phyloP scores from a whole-genome alignment of 2,113 vertebrate genomes.

The Coryphaenoides rupestris region DNA sequence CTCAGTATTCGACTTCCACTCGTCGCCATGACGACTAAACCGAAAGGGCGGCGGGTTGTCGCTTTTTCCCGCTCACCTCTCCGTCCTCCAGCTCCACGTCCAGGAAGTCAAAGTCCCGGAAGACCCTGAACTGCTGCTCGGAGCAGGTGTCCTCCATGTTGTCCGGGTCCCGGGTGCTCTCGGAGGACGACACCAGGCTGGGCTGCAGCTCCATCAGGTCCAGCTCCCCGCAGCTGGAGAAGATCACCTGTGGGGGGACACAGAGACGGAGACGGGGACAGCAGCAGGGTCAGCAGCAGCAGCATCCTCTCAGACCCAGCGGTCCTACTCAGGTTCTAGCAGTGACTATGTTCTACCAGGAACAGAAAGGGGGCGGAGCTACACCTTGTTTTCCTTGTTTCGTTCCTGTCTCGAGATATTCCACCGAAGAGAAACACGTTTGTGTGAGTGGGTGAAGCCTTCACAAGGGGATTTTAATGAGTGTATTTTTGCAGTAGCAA shows the following conservation, averaged over 20 bases:
- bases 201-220: constrained; percentile 94
- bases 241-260: constrained; percentile 82
- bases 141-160: constrained; percentile 92
- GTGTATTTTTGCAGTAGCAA: no score
- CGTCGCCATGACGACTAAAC: not conserved
- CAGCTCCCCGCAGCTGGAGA: constrained; percentile 95
- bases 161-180: constrained; percentile 86
- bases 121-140: constrained; percentile 97
- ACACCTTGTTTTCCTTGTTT: no score
- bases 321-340: no score
- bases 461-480: no score
- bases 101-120: constrained; percentile 96
- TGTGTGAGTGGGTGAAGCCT: no score
- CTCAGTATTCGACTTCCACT: not conserved
- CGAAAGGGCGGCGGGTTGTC: not conserved
- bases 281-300: not conserved
- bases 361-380: no score
- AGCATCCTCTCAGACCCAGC: no score
- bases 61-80: constrained; percentile 77
- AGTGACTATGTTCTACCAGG: no score
- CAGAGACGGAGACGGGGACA: not conserved
- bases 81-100: constrained; percentile 98
- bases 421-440: no score
- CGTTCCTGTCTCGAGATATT: no score
- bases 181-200: constrained; percentile 89